Evolutionary conservation across 2,113 vertebrate genomes (phyloP).

Genomic region (Corydoras sp.): DNA sequence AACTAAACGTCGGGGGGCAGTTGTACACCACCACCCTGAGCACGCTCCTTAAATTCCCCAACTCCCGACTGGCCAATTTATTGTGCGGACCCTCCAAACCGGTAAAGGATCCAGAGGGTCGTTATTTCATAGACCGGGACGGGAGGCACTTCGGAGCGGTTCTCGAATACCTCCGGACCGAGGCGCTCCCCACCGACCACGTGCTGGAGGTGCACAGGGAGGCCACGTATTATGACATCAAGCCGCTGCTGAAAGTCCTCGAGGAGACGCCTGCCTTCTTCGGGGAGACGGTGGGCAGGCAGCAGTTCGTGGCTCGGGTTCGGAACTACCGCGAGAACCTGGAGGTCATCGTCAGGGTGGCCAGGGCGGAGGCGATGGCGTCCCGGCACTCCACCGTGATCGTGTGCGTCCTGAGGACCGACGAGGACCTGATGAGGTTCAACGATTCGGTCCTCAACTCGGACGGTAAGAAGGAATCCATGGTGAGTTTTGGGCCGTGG

Average conservation of each 20-base stretch:
- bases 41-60: conserved; percentile 75
- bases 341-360: conserved; percentile 83
- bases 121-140: conserved; percentile 81
- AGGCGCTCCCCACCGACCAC: conserved; percentile 67
- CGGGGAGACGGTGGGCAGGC: conserved; percentile 79
- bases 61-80: conserved; percentile 77
- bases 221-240: conserved; percentile 77
- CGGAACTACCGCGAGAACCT: conserved; percentile 85
- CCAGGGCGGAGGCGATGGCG: conserved; percentile 78
- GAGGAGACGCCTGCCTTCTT: conserved; percentile 82
- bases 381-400: conserved; percentile 69
- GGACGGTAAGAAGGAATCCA: conserved; percentile 72
- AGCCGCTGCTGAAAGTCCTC: conserved; percentile 75
- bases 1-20: conserved; percentile 81
- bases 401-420: conserved; percentile 71
- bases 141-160: conserved; percentile 77
- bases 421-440: conserved; percentile 66
- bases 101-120: conserved; percentile 65
- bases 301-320: conserved; percentile 81
- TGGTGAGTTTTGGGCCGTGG: conserved; percentile 91
- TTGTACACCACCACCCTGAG: conserved; percentile 71
- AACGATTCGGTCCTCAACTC: conserved; percentile 64
- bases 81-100: conserved; percentile 59
- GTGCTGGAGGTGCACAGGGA: conserved; percentile 78
- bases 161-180: conserved; percentile 79